phyloP scores from a whole-genome alignment of 2,113 vertebrate species.

The Scomber scombrus region DNA sequence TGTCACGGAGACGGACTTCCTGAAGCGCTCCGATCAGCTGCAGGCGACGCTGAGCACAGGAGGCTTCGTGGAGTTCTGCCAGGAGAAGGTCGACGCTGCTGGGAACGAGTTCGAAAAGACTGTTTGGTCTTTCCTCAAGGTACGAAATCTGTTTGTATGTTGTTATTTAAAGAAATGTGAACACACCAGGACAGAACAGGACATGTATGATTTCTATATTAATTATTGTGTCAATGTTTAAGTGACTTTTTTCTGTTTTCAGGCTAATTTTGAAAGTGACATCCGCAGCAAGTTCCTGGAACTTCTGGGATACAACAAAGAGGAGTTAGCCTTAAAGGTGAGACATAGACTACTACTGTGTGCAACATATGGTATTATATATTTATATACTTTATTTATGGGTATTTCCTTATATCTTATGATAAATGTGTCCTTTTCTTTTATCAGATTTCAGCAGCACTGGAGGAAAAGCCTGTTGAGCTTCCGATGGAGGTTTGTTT shows the following conservation, averaged over 20 bases:
- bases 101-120: conserved; percentile 92
- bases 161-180: neutral
- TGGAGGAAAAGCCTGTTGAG: neutral
- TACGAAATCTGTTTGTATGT: conserved; percentile 54
- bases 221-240: neutral
- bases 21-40: conserved; percentile 89
- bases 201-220: too few relatives aligned
- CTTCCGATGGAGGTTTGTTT: too few relatives aligned
- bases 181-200: neutral
- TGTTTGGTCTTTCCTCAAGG: conserved; percentile 96
- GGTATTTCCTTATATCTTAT: too few relatives aligned
- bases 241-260: conserved; percentile 34
- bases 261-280: conserved; percentile 96
- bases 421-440: neutral
- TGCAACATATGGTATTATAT: neutral
- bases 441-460: conserved; percentile 4
- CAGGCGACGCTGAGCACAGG: conserved; percentile 90
- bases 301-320: conserved; percentile 93
- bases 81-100: conserved; percentile 89
- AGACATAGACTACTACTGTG: neutral
- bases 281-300: conserved; percentile 92
- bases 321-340: conserved; percentile 93
- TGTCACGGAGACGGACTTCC: conserved; percentile 91
- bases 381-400: neutral
- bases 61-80: conserved; percentile 90